Evolutionary conservation across 1,140 invertebrate species (phyloP), one percentile per base, ranked within the genome.

Genomic region (Aphaenogaster ashmeadi): DNA sequence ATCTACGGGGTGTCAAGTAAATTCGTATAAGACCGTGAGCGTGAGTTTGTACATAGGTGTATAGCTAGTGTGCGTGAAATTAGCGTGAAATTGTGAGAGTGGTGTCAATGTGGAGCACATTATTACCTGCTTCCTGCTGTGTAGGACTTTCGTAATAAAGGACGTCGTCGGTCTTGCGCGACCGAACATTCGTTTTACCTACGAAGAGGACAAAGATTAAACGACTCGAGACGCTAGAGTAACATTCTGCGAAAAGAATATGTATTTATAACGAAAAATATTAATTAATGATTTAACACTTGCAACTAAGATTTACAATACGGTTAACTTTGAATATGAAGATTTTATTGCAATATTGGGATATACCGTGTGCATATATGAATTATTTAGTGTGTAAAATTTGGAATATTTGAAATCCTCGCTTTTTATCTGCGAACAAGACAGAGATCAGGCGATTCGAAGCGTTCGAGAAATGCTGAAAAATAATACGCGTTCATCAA

Each of bases 171-270:
- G 18, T 83, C 38, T 74, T 41, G 41, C 80, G 54, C 50, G 41
- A 50, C 44, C 71, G 47, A 38, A 50, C 85, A 62, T 52, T n/a
- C 60, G 54, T 67, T 86, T 72, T 80, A 67, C 77, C 86, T 86
- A 90, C 79, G 41, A 88, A 85, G 67, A 89, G 74, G 74, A 90
- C 88, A 90, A 90, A 90, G 69, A 64, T 77, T 74, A 78, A 15
- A 52, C 5, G 36, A 36, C 60, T 50, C 75, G 27, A 38, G 18
- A 62, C 13, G 7, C 41, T 81, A 9, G 78, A 44, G 66, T 36
- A 56, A 69, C 36, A 21, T n/a, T 41, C 41, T 36, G 41, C 41
- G 18, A 66, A 62, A 60, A 44, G 21, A 50, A 80, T 27, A 56
- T 44, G 50, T 44, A 71, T 81, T 81, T 81, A 71, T 81, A 56